These are phyloP conservation scores for Danaus plexippus DNA, from an alignment of 1,140 invertebrate species.

Conservation along the genomic window DNA sequence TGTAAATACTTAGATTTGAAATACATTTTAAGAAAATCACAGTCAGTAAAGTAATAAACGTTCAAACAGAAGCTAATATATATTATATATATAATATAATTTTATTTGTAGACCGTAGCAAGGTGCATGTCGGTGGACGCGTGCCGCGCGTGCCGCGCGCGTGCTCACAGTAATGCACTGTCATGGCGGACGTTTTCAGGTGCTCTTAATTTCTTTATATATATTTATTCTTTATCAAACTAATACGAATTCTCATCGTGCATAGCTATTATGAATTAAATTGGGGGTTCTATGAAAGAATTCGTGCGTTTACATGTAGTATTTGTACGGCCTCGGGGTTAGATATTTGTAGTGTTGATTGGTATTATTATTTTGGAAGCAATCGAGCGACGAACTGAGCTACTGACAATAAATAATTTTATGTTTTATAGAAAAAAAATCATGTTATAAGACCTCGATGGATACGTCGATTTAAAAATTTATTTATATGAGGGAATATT, in stretches of 20 bases:
- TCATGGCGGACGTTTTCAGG: constrained; percentile 54
- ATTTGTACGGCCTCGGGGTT: constrained; percentile 26
- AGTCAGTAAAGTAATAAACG: too few species aligned
- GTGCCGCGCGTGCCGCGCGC: constrained; percentile 47
- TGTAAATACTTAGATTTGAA: too few species aligned
- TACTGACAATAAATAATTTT: too few species aligned
- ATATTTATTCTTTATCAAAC: constrained; percentile 26
- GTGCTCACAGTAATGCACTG: constrained; percentile 47
- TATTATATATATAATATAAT: constrained; percentile 5
- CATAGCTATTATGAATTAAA: constrained; percentile 39
- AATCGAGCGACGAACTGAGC: too few species aligned
- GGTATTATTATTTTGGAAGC: constrained; percentile 8
- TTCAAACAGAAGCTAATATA: too few species aligned
- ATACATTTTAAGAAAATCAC: too few species aligned
- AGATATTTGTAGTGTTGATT: constrained; percentile 12
- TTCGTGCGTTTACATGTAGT: constrained; percentile 44
- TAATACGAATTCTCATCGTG: constrained; percentile 52
- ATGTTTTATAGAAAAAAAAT: too few species aligned
- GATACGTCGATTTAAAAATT: too few species aligned
- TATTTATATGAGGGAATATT: too few species aligned
- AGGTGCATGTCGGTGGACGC: constrained; percentile 43
- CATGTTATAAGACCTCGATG: too few species aligned
- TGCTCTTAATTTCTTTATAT: constrained; percentile 37
- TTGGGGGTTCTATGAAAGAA: constrained; percentile 35
- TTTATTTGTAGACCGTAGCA: constrained; percentile 44